These are phyloP conservation scores for Scaeva pyrastri DNA, from an alignment of 2,888 invertebrate genomes.

Conservation along the genomic window DNA sequence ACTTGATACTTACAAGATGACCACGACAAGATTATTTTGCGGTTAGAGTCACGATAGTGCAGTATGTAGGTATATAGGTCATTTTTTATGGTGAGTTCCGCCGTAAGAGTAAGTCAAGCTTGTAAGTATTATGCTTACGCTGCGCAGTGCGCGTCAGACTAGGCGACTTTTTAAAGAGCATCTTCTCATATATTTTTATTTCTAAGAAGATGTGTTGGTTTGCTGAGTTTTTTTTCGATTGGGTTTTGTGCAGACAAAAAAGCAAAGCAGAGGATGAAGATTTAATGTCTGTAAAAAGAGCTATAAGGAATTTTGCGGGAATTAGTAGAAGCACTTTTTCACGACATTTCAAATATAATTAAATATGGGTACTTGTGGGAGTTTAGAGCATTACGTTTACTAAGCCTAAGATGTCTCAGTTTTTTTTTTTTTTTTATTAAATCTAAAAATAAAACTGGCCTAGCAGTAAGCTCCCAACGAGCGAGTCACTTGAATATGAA, in stretches of 20 bases:
- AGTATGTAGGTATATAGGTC: conserved; percentile 65
- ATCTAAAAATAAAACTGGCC: no score
- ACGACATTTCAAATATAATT: no score
- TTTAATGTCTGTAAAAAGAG: background rate
- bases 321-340: no score
- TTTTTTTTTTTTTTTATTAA: no score
- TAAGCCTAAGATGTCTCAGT: no score
- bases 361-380: no score
- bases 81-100: conserved; percentile 40
- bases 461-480: no score
- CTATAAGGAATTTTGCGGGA: no score
- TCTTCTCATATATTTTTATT: conserved; percentile 48
- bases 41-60: conserved; percentile 57
- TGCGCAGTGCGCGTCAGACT: conserved; percentile 1
- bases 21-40: conserved; percentile 68
- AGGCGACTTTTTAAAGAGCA: conserved; percentile 36
- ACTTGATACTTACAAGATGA: conserved; percentile 71
- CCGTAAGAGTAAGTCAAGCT: conserved; percentile 38
- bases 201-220: background rate
- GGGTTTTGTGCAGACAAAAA: background rate
- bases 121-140: conserved; percentile 6
- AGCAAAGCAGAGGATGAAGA: background rate
- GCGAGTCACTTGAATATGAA: no score
- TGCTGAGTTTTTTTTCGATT: conserved; percentile 24
- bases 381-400: no score